Evolutionary conservation across 1,140 invertebrate genomes (phyloP).

Genomic region (Aphis gossypii): DNA sequence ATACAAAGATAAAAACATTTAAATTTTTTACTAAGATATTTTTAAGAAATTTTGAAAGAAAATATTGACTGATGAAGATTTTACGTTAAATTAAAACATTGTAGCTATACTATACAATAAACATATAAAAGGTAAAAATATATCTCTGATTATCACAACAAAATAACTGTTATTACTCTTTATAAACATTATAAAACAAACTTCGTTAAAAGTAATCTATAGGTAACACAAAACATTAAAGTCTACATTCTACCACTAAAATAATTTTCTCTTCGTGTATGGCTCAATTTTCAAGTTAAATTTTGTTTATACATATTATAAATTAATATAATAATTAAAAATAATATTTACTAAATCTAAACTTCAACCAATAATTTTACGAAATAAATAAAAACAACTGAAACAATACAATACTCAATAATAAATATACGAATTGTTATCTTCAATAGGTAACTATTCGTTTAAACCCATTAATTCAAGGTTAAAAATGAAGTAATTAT

Average conservation of each 20-base stretch:
- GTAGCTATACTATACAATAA: not conserved
- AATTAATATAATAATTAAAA: not conserved
- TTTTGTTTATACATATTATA: not conserved
- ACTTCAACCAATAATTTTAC: not conserved
- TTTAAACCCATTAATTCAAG: not conserved
- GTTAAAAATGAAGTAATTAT: slow-evolving; percentile 29
- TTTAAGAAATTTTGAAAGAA: not conserved
- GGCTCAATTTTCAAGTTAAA: not conserved
- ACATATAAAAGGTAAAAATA: not conserved
- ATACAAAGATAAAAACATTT: not conserved
- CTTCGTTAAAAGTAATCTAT: not conserved
- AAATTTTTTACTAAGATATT: not conserved
- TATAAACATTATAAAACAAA: not conserved
- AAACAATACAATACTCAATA: not conserved
- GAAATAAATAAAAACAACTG: not conserved
- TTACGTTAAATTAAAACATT: not conserved
- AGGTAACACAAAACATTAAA: not conserved
- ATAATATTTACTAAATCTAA: not conserved
- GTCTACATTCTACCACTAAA: not conserved
- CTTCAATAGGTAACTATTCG: not conserved
- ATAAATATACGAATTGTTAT: not conserved
- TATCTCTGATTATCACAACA: no score
- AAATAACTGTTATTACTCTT: not conserved
- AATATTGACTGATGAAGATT: not conserved
- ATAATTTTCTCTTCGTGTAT: not conserved